These are phyloP conservation scores for Paramuricea clavata DNA, from an alignment of 92 coral and sea anemone species.

Conservation along the genomic window DNA sequence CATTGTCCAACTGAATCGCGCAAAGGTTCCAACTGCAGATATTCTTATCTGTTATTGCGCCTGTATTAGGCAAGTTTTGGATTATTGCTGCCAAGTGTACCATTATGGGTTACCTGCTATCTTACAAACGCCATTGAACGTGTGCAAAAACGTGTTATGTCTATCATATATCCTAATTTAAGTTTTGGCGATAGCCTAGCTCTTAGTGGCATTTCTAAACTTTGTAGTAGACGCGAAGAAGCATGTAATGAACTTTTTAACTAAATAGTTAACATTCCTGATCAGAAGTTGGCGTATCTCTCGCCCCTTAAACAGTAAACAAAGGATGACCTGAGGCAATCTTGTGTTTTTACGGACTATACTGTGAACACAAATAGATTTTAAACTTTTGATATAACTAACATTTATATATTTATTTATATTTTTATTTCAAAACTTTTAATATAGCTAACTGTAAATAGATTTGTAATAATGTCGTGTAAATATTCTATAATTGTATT, in stretches of 20 bases:
- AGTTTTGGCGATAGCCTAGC: slow-evolving; percentile 31
- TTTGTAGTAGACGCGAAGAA: slow-evolving; percentile 19
- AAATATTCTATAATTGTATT: too few relatives aligned
- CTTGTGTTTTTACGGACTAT: too few relatives aligned
- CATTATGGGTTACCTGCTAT: background rate
- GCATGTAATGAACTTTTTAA: slow-evolving; percentile 41
- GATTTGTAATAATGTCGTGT: too few relatives aligned
- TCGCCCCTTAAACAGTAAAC: background rate
- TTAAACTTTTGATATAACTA: background rate
- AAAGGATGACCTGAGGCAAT: background rate
- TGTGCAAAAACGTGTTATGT: background rate
- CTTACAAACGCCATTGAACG: background rate
- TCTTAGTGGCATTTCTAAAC: slow-evolving; percentile 18
- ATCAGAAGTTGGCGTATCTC: background rate
- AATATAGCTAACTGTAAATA: too few relatives aligned
- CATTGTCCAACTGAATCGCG: too few relatives aligned
- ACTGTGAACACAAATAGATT: too few relatives aligned
- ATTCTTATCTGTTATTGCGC: too few relatives aligned
- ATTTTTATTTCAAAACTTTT: too few relatives aligned
- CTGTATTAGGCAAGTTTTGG: too few relatives aligned
- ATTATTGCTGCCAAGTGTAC: too few relatives aligned
- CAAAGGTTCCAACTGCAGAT: too few relatives aligned
- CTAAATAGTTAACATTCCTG: background rate
- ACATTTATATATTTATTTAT: too few relatives aligned
- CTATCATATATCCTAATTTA: background rate